Evolutionary conservation across 2,888 invertebrate species (phyloP).

Genomic region (Cephalotes varians): DNA sequence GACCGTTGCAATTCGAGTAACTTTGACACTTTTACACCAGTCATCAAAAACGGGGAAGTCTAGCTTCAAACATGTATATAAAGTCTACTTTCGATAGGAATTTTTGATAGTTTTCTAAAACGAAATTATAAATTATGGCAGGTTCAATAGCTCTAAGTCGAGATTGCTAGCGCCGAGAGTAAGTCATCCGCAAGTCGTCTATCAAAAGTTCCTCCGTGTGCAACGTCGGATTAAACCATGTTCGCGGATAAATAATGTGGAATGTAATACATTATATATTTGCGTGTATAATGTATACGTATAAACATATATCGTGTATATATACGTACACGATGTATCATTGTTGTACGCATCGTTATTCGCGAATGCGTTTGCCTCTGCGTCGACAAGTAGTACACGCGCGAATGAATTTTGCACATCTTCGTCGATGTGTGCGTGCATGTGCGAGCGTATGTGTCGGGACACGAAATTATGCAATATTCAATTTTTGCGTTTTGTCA

Average conservation of each 20-base stretch:
- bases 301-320: not conserved
- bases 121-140: conserved; percentile 60
- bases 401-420: conserved; percentile 6
- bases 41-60: conserved; percentile 46
- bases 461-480: conserved; percentile 66
- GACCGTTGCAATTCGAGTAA: conserved; percentile 30
- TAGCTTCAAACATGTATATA: conserved; percentile 77
- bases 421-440: conserved; percentile 27
- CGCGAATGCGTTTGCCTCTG: conserved; percentile 4
- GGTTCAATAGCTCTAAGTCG: conserved; percentile 58
- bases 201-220: conserved; percentile 72
- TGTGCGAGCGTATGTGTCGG: conserved; percentile 53
- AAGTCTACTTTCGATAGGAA: conserved; percentile 72
- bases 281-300: not conserved
- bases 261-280: not conserved
- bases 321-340: not conserved
- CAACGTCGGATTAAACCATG: conserved; percentile 23
- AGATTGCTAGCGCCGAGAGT: conserved; percentile 67
- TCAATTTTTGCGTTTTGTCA: conserved; percentile 38
- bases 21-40: conserved; percentile 74
- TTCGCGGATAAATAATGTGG: not conserved
- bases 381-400: not conserved
- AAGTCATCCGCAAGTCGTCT: conserved; percentile 58
- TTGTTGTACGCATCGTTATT: not conserved
- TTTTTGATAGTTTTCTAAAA: conserved; percentile 77